phyloP scores from a whole-genome alignment of 1,140 invertebrate species.

The Hylyphantes graminicola region DNA sequence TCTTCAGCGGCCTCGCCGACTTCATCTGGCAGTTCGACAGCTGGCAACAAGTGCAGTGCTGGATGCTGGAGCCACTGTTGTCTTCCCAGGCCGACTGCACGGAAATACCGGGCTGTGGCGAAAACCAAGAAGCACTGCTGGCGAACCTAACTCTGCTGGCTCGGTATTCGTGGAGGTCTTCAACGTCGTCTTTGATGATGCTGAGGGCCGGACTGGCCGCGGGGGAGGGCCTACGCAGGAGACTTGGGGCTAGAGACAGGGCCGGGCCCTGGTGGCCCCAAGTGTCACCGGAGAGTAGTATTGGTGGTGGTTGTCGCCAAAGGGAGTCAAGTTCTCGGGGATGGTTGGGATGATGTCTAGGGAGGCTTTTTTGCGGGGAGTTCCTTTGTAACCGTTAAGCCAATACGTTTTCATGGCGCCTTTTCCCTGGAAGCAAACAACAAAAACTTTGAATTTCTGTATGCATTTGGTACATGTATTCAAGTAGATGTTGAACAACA shows the following conservation, averaged over 20 bases:
- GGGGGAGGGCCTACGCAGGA: background rate
- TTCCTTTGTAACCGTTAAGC: conserved; percentile 70
- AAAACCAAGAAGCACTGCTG: conserved; percentile 44
- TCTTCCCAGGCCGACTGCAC: conserved; percentile 48
- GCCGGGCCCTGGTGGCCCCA: conserved; percentile 27
- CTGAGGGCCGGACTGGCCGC: background rate
- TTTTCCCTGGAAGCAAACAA: conserved; percentile 68
- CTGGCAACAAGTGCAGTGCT: conserved; percentile 39
- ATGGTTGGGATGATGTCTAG: conserved; percentile 40
- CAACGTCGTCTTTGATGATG: conserved; percentile 1
- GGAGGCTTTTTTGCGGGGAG: conserved; percentile 63
- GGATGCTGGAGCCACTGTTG: background rate
- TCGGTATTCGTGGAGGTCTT: background rate
- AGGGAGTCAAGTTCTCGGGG: conserved; percentile 6
- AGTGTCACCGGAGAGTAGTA: conserved; percentile 51
- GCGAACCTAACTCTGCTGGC: conserved; percentile 26
- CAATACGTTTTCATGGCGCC: conserved; percentile 95
- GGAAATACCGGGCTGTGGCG: conserved; percentile 1
- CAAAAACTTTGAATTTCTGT: no score
- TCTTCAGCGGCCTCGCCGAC: conserved; percentile 26
- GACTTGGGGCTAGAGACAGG: conserved; percentile 25
- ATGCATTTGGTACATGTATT: no score
- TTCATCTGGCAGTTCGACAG: conserved; percentile 15
- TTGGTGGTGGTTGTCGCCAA: conserved; percentile 35
- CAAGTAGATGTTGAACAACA: no score